Evolutionary conservation across 2,113 vertebrate genomes (phyloP).

Genomic region (human): GRCh38 chr15:31833001-31833500

Average conservation of each 20-base stretch:
- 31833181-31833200: background rate
- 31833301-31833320: background rate
- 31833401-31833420: background rate
- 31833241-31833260: background rate
- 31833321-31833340: background rate
- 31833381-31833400: background rate
- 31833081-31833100: background rate
- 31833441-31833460: background rate
- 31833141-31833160: background rate
- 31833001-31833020: background rate
- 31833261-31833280: background rate
- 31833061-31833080: background rate
- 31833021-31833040: background rate
- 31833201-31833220: background rate
- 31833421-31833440: conserved; percentile 15
- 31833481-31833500: background rate
- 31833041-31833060: background rate
- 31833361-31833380: background rate
- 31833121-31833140: background rate
- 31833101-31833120: background rate
- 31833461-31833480: conserved; percentile 8
- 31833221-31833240: background rate
- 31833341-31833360: background rate
- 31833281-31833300: background rate
- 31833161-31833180: background rate